phyloP scores from a whole-genome alignment of 2,797 vertebrate species.

The Lagocephalus sceleratus region DNA sequence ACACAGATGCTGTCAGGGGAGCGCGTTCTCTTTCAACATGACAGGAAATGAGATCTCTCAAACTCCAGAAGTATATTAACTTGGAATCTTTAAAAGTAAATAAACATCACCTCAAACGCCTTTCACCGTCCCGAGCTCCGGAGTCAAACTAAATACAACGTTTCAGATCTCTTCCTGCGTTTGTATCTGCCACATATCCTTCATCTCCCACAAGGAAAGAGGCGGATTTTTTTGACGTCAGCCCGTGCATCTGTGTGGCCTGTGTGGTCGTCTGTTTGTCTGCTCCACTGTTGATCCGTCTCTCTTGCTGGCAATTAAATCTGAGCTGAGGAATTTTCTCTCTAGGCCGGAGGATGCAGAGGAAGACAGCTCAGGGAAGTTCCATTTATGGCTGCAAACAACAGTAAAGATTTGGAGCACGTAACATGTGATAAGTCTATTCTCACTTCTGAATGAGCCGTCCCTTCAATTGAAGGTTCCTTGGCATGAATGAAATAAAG shows the following conservation, averaged over 20 bases:
- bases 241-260: constrained; percentile 17
- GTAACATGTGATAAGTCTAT: no score
- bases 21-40: constrained; percentile 56
- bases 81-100: constrained; percentile 63
- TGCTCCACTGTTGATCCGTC: constrained; percentile 30
- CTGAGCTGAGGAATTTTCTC: constrained; percentile 25
- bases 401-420: no score
- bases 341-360: constrained; percentile 21
- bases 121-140: constrained; percentile 37
- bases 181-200: constrained; percentile 28
- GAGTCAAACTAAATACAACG: constrained; percentile 48
- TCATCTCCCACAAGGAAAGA: constrained; percentile 16
- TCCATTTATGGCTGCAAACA: not conserved
- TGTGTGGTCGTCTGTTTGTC: constrained; percentile 23
- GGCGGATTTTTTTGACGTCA: constrained; percentile 20
- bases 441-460: no score
- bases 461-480: no score
- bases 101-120: constrained; percentile 58
- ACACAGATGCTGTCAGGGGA: constrained; percentile 47
- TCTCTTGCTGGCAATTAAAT: constrained; percentile 19
- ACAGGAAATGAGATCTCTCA: constrained; percentile 73
- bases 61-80: constrained; percentile 56
- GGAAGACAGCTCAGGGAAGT: no score
- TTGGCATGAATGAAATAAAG: no score
- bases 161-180: constrained; percentile 31